A percentile compares a stretch with the other conserved stretches of the same genome.
Conservation (phyloP, 2,888 invertebrate species). For the Ethmia dodecea region DNA sequence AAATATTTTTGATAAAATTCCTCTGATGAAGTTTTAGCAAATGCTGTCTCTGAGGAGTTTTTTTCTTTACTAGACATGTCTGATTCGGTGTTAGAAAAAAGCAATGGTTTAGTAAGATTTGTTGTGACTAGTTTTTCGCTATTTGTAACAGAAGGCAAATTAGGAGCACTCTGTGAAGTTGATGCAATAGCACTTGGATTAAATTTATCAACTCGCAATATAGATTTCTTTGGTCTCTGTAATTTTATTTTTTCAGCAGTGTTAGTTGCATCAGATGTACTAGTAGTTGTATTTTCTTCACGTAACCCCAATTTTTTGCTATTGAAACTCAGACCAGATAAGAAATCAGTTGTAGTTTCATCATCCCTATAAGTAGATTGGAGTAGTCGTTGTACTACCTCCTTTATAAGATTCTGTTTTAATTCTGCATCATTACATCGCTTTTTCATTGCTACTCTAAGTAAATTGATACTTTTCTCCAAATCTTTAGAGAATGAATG, state of each 20-base stretch:
- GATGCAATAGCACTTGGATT: slow-evolving; percentile 52
- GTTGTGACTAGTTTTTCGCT: slow-evolving; percentile 33
- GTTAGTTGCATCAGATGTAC: slow-evolving; percentile 58
- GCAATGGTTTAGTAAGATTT: slow-evolving; percentile 29
- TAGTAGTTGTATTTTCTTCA: slow-evolving; percentile 45
- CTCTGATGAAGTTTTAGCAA: slow-evolving; percentile 56
- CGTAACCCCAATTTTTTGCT: slow-evolving; percentile 40
- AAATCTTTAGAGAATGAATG: slow-evolving; percentile 76
- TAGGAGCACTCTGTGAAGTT: slow-evolving; percentile 66
- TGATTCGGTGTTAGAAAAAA: slow-evolving; percentile 46
- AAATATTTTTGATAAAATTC: slow-evolving; percentile 61
- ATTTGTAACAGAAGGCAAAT: slow-evolving; percentile 43
- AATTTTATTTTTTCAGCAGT: slow-evolving; percentile 32
- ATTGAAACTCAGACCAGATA: slow-evolving; percentile 59
- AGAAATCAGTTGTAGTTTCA: slow-evolving; percentile 63
- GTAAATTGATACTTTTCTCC: slow-evolving; percentile 77
- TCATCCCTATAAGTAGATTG: slow-evolving; percentile 79
- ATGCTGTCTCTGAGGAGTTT: slow-evolving; percentile 41
- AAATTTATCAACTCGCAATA: slow-evolving; percentile 55
- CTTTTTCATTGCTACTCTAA: slow-evolving; percentile 78
- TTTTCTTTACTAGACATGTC: slow-evolving; percentile 52
- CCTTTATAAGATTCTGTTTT: slow-evolving; percentile 80
- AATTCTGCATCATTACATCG: slow-evolving; percentile 77
- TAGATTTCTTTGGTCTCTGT: slow-evolving; percentile 56
- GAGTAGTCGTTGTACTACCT: slow-evolving; percentile 79